phyloP scores from a whole-genome alignment of 2,113 vertebrate species.

The Psilopogon haemacephalus region DNA sequence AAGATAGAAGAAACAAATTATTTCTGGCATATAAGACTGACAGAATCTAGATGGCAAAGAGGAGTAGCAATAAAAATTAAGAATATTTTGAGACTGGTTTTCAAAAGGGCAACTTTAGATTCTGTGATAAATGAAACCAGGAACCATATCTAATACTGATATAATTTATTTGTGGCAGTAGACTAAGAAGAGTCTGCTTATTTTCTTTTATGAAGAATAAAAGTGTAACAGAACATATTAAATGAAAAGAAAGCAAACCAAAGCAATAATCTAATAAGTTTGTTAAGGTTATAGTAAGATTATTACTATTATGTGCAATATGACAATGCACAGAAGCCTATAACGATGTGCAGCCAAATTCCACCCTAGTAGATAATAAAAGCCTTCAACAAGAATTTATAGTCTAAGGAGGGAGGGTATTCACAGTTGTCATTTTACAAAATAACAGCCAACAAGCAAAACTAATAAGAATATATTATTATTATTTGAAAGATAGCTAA shows the following conservation, averaged over 20 bases:
- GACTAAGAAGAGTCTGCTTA: background rate
- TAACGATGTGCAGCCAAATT: background rate
- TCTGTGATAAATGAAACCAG: background rate
- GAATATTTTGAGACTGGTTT: background rate
- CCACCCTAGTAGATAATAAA: background rate
- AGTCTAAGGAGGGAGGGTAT: background rate
- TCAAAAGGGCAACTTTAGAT: background rate
- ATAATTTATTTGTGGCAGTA: background rate
- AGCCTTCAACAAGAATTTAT: background rate
- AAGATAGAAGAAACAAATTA: background rate
- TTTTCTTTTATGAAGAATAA: background rate
- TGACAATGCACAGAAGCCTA: background rate
- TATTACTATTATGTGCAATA: background rate
- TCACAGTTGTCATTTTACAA: background rate
- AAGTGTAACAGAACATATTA: background rate
- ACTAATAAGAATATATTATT: background rate
- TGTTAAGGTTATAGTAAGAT: background rate
- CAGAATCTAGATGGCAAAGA: background rate
- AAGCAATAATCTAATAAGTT: background rate
- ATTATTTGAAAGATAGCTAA: background rate
- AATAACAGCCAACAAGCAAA: background rate
- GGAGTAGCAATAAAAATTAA: background rate
- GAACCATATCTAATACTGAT: background rate
- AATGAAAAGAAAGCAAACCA: background rate
- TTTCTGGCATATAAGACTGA: background rate